phyloP scores from a whole-genome alignment of 2,888 invertebrate species.

The Opisthograptis luteolata region DNA sequence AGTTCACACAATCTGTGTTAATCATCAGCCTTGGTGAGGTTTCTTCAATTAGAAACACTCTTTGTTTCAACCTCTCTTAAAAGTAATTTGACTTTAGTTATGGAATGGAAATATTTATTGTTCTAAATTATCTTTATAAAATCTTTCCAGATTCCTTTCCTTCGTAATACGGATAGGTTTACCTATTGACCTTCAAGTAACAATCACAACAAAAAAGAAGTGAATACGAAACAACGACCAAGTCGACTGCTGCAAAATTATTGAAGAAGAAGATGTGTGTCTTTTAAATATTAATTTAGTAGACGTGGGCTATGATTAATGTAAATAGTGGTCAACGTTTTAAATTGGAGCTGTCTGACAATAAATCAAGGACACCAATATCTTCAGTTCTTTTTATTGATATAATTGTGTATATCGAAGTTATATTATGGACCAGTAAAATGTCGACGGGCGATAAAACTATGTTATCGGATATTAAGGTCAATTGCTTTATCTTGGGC shows the following conservation, averaged over 20 bases:
- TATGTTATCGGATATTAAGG: conserved; percentile 68
- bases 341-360: too few species aligned
- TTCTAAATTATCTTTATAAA: conserved; percentile 3
- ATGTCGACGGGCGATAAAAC: conserved; percentile 55
- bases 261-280: too few species aligned
- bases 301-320: too few species aligned
- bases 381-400: neutral
- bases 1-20: conserved; percentile 38
- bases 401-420: neutral
- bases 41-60: conserved; percentile 39
- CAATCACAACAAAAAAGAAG: neutral
- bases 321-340: too few species aligned
- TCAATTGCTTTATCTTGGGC: conserved; percentile 70
- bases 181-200: neutral
- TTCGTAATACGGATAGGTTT: neutral
- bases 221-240: neutral
- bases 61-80: conserved; percentile 36
- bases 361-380: neutral
- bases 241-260: neutral
- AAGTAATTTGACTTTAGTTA: conserved; percentile 10
- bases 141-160: neutral
- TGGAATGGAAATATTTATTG: neutral
- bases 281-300: too few species aligned
- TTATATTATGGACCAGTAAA: conserved; percentile 7
- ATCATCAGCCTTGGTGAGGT: conserved; percentile 36